Percentiles rank a stretch among this genome's conserved stretches.
phyloP scores from a whole-genome alignment of 2,797 vertebrate genomes.

The Onychomys torridus region DNA sequence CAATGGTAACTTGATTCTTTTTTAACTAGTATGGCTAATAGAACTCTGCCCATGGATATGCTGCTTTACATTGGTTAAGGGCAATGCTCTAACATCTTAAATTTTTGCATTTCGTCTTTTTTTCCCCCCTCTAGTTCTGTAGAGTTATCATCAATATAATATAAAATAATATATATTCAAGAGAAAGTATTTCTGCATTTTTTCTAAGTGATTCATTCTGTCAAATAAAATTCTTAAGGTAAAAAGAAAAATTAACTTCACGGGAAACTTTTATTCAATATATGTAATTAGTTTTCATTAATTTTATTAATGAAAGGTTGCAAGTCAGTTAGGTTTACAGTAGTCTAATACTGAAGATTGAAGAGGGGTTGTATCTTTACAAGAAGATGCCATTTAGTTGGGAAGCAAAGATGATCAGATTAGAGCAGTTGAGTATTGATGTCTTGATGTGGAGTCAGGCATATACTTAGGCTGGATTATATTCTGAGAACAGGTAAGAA shows the following conservation, averaged over 20 bases:
- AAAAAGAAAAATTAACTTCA: slow-evolving; percentile 78
- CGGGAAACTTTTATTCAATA: slow-evolving; percentile 79
- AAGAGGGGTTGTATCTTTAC: slow-evolving; percentile 22
- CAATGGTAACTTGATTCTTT: neutral
- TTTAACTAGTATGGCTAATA: neutral
- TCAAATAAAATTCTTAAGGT: slow-evolving; percentile 76
- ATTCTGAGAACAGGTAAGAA: slow-evolving; percentile 11
- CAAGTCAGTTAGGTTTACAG: slow-evolving; percentile 79
- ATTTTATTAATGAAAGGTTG: slow-evolving; percentile 79
- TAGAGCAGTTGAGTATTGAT: slow-evolving; percentile 66
- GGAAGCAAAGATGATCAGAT: slow-evolving; percentile 78
- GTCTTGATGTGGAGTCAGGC: neutral
- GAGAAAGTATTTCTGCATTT: slow-evolving; percentile 57
- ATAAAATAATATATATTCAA: neutral
- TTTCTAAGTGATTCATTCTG: slow-evolving; percentile 64
- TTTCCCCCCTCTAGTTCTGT: slow-evolving; percentile 8
- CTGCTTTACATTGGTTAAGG: neutral
- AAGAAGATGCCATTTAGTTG: slow-evolving; percentile 69
- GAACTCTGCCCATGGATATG: neutral
- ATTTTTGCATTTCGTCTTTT: slow-evolving; percentile 54
- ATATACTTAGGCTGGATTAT: neutral
- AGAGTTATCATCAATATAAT: neutral
- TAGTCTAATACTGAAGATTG: slow-evolving; percentile 58
- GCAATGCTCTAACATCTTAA: neutral
- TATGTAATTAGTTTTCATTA: slow-evolving; percentile 81